A percentile compares a stretch with the other conserved stretches of the same genome.
Evolutionary conservation across 2,888 invertebrate species (phyloP).

Genomic region (Aphidius colemani): DNA sequence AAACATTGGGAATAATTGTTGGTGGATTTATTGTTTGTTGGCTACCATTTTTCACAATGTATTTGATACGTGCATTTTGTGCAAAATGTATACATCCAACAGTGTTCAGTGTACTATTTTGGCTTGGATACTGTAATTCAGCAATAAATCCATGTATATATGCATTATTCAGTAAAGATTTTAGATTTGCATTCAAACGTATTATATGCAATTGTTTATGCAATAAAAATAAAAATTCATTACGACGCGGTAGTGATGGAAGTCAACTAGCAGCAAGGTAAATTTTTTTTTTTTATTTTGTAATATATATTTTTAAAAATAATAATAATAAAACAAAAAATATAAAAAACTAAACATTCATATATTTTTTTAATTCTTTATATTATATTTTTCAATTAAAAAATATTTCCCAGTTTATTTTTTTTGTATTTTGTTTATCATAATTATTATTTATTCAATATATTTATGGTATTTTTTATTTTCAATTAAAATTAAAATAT

Average conservation of each 20-base stretch:
- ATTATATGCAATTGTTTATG: conserved; percentile 88
- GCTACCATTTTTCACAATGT: conserved; percentile 96
- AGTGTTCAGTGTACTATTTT: conserved; percentile 90
- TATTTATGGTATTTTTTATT: too few relatives aligned
- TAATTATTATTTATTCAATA: too few relatives aligned
- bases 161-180: conserved; percentile 93
- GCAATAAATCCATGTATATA: conserved; percentile 96
- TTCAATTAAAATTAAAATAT: too few relatives aligned
- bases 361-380: conserved; percentile 12
- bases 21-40: conserved; percentile 97
- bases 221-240: conserved; percentile 60
- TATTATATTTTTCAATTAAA: neutral
- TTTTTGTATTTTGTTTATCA: conserved; percentile 8
- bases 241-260: conserved; percentile 58
- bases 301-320: conserved; percentile 2
- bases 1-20: conserved; percentile 95
- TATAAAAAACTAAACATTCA: conserved; percentile 4
- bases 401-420: conserved; percentile 10
- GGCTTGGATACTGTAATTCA: conserved; percentile 97
- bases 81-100: conserved; percentile 82
- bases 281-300: conserved; percentile 5
- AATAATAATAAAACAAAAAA: conserved; percentile 5
- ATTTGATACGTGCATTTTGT: conserved; percentile 87
- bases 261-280: conserved; percentile 55
- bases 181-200: conserved; percentile 90